Conservation (phyloP, 1,140 invertebrate species). For the Radopholus similis region DNA sequence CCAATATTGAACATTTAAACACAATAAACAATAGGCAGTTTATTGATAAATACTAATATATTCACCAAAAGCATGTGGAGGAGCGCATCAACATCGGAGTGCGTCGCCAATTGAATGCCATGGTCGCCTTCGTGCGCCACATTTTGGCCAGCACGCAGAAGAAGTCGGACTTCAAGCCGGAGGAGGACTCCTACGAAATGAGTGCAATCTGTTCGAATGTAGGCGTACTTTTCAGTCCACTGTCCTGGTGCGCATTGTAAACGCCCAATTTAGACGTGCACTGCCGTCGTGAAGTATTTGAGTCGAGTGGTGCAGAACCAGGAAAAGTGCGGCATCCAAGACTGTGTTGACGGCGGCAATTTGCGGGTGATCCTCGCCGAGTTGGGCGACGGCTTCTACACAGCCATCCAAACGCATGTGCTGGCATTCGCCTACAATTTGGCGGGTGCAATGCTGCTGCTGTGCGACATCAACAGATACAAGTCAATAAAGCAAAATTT, state of each 20-base stretch:
- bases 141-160: constrained; percentile 88
- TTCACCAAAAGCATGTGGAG: constrained; percentile 85
- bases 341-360: constrained; percentile 87
- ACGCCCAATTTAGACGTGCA: constrained; percentile 83
- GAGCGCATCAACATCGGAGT: constrained; percentile 82
- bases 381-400: constrained; percentile 81
- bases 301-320: constrained; percentile 68
- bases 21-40: no score
- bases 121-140: constrained; percentile 83
- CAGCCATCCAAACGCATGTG: constrained; percentile 90
- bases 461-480: constrained; percentile 94
- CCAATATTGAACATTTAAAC: no score
- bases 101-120: constrained; percentile 75
- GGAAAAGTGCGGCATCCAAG: constrained; percentile 68
- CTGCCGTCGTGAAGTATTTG: constrained; percentile 79
- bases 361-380: constrained; percentile 79
- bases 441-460: constrained; percentile 90
- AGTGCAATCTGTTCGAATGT: constrained; percentile 26
- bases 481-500: constrained; percentile 66
- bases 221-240: constrained; percentile 8
- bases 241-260: constrained; percentile 54
- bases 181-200: constrained; percentile 66
- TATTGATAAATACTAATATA: no score
- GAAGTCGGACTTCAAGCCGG: constrained; percentile 91
- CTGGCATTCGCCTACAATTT: constrained; percentile 91